A percentile compares a stretch with the other conserved stretches of the same genome.
phyloP scores from a whole-genome alignment of 2,113 vertebrate genomes.

The Mixornis gularis region DNA sequence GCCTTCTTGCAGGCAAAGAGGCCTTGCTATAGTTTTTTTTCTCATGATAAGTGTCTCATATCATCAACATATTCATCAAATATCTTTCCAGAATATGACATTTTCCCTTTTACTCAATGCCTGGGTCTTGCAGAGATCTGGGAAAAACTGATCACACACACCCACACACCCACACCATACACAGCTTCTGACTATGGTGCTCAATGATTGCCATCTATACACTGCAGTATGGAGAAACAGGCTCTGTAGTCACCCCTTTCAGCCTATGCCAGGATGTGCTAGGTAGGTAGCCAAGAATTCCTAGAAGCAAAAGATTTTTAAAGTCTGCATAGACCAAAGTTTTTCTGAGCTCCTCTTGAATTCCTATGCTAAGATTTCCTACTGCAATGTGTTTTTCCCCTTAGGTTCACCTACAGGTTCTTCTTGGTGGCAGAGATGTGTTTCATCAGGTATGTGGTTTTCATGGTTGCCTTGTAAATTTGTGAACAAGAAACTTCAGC shows the following conservation, averaged over 20 bases:
- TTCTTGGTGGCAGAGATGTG: background rate
- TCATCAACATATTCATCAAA: background rate
- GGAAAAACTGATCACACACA: background rate
- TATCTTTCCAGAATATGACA: background rate
- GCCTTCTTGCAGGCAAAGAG: background rate
- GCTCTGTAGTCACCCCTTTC: background rate
- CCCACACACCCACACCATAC: too few species aligned
- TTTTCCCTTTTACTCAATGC: background rate
- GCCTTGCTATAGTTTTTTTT: background rate
- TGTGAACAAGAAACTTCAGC: background rate
- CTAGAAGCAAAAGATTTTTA: background rate
- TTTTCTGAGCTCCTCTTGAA: background rate
- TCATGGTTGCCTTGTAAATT: background rate
- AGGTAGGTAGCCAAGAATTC: background rate
- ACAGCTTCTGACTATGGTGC: background rate
- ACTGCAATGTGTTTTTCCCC: background rate
- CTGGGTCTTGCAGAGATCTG: background rate
- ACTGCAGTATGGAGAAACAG: background rate
- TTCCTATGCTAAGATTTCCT: background rate
- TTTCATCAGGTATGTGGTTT: background rate
- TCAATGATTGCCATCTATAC: background rate
- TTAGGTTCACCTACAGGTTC: background rate
- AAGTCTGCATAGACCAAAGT: background rate
- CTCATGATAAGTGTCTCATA: background rate
- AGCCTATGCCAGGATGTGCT: background rate